A percentile compares a stretch with the other conserved stretches of the same genome.
Conservation (phyloP, 2,113 vertebrate species). For the Bombycilla garrulus region DNA sequence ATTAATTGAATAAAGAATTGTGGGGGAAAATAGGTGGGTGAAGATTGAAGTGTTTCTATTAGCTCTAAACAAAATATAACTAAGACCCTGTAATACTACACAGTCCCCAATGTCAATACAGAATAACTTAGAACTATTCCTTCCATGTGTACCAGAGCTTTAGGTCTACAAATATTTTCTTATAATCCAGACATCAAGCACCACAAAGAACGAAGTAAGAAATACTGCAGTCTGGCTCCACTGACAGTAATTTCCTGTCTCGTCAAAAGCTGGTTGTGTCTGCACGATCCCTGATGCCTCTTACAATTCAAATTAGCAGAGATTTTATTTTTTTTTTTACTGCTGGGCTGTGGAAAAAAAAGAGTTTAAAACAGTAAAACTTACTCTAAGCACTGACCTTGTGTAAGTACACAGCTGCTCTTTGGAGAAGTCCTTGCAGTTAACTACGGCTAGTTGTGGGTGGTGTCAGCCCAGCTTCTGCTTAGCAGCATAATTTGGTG, state of each 20-base stretch:
- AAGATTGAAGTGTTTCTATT: neutral
- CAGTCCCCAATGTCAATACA: neutral
- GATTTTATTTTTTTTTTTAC: neutral
- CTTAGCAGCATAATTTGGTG: neutral
- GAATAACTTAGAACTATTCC: neutral
- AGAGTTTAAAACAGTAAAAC: neutral
- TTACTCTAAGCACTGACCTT: neutral
- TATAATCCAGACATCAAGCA: neutral
- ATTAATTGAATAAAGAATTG: neutral
- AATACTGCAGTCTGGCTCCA: neutral
- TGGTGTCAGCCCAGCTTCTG: neutral
- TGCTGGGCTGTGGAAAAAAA: neutral
- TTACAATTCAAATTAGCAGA: neutral
- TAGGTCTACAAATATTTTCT: constrained; percentile 1
- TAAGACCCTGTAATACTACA: neutral
- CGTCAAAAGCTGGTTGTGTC: neutral
- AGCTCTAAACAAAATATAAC: neutral
- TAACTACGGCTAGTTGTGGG: neutral
- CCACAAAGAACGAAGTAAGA: neutral
- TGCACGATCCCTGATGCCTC: neutral
- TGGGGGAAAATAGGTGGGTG: neutral
- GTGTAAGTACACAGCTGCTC: neutral
- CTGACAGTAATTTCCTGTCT: neutral
- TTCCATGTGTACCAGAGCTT: neutral
- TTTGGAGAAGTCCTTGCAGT: neutral